Conservation (phyloP, 2,888 invertebrate species). For the Nomada lathburiana region DNA sequence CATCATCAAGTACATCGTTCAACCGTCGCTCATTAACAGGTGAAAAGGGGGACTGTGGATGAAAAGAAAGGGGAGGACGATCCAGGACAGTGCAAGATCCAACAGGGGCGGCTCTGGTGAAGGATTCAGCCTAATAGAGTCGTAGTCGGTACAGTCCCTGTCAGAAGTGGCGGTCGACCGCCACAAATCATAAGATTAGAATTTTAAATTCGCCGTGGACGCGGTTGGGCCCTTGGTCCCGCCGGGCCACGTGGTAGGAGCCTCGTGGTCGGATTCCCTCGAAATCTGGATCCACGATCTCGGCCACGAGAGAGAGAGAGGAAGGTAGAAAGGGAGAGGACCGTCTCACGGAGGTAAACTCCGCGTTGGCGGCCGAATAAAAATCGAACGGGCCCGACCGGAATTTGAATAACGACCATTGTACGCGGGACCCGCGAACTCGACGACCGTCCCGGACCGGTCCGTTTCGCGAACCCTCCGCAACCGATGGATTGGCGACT, state of each 20-base stretch:
- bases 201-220: slow-evolving; percentile 80
- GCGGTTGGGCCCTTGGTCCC: slow-evolving; percentile 18
- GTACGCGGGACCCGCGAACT: slow-evolving; percentile 55
- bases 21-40: slow-evolving; percentile 16
- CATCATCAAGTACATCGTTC: slow-evolving; percentile 13
- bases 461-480: slow-evolving; percentile 31
- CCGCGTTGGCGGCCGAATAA: slow-evolving; percentile 66
- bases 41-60: slow-evolving; percentile 4
- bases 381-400: slow-evolving; percentile 70
- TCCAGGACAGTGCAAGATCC: slow-evolving; percentile 29
- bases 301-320: slow-evolving; percentile 18
- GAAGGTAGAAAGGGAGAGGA: neutral
- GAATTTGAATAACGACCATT: slow-evolving; percentile 81
- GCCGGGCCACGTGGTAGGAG: slow-evolving; percentile 69
- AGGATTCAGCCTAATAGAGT: slow-evolving; percentile 83
- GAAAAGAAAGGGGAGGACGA: slow-evolving; percentile 36
- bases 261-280: slow-evolving; percentile 78
- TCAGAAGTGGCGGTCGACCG: slow-evolving; percentile 75
- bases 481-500: slow-evolving; percentile 48
- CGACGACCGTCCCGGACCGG: slow-evolving; percentile 45
- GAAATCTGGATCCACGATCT: slow-evolving; percentile 82
- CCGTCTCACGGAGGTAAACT: slow-evolving; percentile 61
- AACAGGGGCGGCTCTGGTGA: slow-evolving; percentile 74
- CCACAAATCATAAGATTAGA: slow-evolving; percentile 84
- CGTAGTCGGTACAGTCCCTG: slow-evolving; percentile 80